phyloP scores from a whole-genome alignment of 2,888 invertebrate species.

The Pollenia angustigena region DNA sequence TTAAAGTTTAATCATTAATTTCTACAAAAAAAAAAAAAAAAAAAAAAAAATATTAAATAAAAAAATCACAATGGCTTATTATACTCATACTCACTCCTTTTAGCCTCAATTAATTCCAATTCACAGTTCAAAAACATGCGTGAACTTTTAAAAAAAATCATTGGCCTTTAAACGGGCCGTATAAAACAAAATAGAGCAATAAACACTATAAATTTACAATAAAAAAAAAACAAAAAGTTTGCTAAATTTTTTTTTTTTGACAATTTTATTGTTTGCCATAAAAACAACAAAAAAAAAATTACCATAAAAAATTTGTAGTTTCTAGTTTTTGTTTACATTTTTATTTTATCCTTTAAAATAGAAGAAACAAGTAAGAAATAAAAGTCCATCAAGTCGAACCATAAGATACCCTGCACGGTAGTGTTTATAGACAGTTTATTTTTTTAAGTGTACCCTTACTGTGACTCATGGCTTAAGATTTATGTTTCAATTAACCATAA shows the following conservation, averaged over 20 bases:
- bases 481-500: too few species aligned
- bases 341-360: neutral
- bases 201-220: slow-evolving; percentile 19
- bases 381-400: too few species aligned
- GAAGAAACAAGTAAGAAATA: too few species aligned
- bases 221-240: neutral
- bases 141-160: slow-evolving; percentile 34
- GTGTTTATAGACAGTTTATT: too few species aligned
- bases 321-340: neutral
- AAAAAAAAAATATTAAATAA: neutral
- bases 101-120: slow-evolving; percentile 12
- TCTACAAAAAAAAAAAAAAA: neutral
- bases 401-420: too few species aligned
- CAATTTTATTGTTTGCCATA: slow-evolving; percentile 40
- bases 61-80: slow-evolving; percentile 20
- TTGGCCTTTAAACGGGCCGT: slow-evolving; percentile 49
- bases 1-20: neutral
- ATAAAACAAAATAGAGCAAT: neutral
- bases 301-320: neutral
- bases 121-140: slow-evolving; percentile 15
- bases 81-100: neutral
- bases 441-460: too few species aligned
- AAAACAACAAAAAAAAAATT: slow-evolving; percentile 1
- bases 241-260: neutral
- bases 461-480: too few species aligned